phyloP scores from a whole-genome alignment of 2,113 vertebrate species.

The Bettongia penicillata region DNA sequence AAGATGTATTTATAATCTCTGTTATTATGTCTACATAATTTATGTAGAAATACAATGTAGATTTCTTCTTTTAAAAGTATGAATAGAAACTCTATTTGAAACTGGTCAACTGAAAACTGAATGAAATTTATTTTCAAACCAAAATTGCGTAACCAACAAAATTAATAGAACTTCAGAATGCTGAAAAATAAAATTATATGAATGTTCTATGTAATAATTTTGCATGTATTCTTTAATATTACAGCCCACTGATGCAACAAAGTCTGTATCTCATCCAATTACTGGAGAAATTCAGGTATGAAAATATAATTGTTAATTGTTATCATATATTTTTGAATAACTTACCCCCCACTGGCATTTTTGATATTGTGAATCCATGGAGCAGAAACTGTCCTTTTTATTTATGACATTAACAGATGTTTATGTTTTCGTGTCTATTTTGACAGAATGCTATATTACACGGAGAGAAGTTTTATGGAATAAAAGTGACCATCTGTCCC shows the following conservation, averaged over 20 bases:
- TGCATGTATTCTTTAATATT: conserved; percentile 74
- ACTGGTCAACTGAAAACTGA: conserved; percentile 12
- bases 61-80: background rate
- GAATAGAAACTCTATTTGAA: conserved; percentile 31
- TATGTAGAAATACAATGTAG: conserved; percentile 52
- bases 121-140: conserved; percentile 27
- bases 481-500: background rate
- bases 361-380: background rate
- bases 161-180: conserved; percentile 36
- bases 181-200: conserved; percentile 45
- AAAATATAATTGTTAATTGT: conserved; percentile 1
- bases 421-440: background rate
- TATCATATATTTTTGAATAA: background rate
- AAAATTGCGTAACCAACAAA: conserved; percentile 28
- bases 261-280: conserved; percentile 90
- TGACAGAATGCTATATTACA: background rate
- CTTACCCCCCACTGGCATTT: background rate
- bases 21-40: no score
- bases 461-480: conserved; percentile 12
- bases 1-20: no score
- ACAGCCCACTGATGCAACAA: conserved; percentile 89
- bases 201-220: conserved; percentile 40
- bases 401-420: background rate
- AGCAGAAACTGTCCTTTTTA: background rate
- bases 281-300: conserved; percentile 98